A percentile compares a stretch with the other conserved stretches of the same genome.
Conservation (phyloP, 1,140 invertebrate genomes). For the Drosophila tropicalis region DNA sequence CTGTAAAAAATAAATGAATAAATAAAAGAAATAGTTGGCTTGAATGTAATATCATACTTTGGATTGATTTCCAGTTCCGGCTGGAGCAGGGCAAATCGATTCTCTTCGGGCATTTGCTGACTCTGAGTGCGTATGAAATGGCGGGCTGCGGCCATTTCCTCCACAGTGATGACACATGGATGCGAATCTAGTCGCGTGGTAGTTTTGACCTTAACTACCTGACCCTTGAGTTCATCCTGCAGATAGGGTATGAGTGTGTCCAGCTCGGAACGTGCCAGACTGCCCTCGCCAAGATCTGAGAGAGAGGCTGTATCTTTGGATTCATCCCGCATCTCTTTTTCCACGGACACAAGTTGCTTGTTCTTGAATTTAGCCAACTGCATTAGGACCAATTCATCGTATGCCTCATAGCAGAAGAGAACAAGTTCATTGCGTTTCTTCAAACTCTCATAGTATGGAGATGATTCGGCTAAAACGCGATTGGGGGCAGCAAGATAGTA, state of each 20-base stretch:
- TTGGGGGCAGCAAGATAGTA: constrained; percentile 97
- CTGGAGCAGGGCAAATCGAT: constrained; percentile 93
- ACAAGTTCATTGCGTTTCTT: constrained; percentile 95
- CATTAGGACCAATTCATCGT: constrained; percentile 97
- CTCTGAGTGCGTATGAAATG: constrained; percentile 97
- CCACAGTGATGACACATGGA: constrained; percentile 96
- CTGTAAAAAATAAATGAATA: constrained; percentile 82
- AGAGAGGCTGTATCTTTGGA: constrained; percentile 84
- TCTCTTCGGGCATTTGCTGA: constrained; percentile 92
- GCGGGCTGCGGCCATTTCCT: constrained; percentile 97
- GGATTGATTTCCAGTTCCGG: constrained; percentile 97
- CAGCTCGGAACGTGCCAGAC: constrained; percentile 88
- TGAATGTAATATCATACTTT: constrained; percentile 85
- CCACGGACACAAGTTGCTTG: constrained; percentile 93
- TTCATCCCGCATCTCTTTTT: constrained; percentile 95
- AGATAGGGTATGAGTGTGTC: constrained; percentile 92
- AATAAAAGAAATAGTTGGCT: neutral
- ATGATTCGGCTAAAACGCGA: constrained; percentile 94
- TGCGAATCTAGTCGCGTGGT: constrained; percentile 93
- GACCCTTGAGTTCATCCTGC: constrained; percentile 89
- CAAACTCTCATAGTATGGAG: constrained; percentile 97
- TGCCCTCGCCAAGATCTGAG: constrained; percentile 85
- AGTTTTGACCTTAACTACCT: constrained; percentile 91
- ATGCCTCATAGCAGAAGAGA: constrained; percentile 96
- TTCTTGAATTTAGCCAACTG: constrained; percentile 93